Evolutionary conservation across 30 jellyfish, hydroid and myxozoan genomes (phyloP), one percentile per base, ranked within the genome.

Genomic region (Cassiopea xamachana): DNA sequence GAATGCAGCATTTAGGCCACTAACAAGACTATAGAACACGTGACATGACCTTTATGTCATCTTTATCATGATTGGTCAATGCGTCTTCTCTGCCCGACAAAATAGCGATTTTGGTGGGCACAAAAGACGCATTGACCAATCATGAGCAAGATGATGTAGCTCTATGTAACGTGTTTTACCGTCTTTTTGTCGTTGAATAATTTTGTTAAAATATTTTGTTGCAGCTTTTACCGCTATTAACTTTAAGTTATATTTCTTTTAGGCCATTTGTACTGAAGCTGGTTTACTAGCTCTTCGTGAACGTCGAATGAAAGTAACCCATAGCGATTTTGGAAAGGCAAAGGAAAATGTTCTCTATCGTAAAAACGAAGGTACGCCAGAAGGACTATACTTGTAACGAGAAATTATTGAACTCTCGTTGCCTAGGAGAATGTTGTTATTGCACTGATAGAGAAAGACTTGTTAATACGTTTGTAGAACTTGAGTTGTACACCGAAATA

Each of bases 221-320:
- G 39, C 39, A 27, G 39, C 39, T 12, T 2, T 17, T 55, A 55
- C 64, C 64, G 12, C 10, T 3, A 10, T 10, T 55, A 6, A 55
- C 12, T 55, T 55, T 10, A 64, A 2, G 8, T 0, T 27, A 0
- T 17, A 4, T 9, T 2, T 16, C 51, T 81, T 86, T 39, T 69
- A 94, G 98, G 99, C 99, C 17, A 96, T 96, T 60, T 96, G 99
- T 49, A 96, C 99, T 43, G 99, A 96, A 72, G 99, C 99, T 72
- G 99, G 99, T 7, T 79, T 96, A 17, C 74, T 96, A 64, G 99
- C 99, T 12, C 83, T 96, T 13, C 97, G 99, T n/a, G 98, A 96
- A 72, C 96, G 99, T 16, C 91, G 99, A 3, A 92, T 96, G 98
- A 92, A 96, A 74, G 99, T 96, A 17, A 96, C 89, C 16, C 92